Base-by-base conservation (phyloP, 2,888 invertebrate genomes). In the Chalcosyrphus nemorum region DNA sequence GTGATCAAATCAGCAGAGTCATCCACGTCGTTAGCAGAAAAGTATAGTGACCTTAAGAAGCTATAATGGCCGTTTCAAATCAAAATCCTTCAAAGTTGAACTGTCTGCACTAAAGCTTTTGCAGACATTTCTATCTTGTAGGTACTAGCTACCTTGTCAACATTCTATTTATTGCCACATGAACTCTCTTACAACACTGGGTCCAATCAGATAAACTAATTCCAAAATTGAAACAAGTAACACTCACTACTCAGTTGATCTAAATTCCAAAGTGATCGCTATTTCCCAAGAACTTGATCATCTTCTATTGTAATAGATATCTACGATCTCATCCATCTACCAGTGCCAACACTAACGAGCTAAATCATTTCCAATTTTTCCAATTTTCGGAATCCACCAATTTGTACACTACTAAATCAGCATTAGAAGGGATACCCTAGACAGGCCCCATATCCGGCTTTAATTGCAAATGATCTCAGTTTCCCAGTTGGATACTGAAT, bases 381-480 rank as follows among this genome's bases (percentile, higher is more conserved):
- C 15, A 2, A 6, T 29, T 11, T 19, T 5, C n/a, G 7, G n/a
- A n/a, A n/a, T 2, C n/a, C 11, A 21, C 7, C 27, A 38, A 38
- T 38, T 38, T 38, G 38, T 38, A 38, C 52, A 7, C 0, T 19
- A 35, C 19, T 54, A 32, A 54, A 54, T 54, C 54, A 27, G 13
- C 4, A 5, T 13, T 52, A 2, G 52, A 27, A 13, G 1, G 13
- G 21, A n/a, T 2, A 24, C 0, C 24, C 47, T 11, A 52, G 13
- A 52, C 6, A 17, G 17, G 5, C 56, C 13, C n/a, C 5, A 6
- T n/a, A 56, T 11, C 0, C 13, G 15, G 15, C 59, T 24, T 43
- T 59, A 59, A 59, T 41, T 59, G 45, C 61, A 45, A 29, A 17
- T 32, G 63, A 63, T 63, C 63, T 45, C 70, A 17, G 56, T 15